phyloP scores from a whole-genome alignment of 2,888 invertebrate species.

The Epistrophe grossulariae region DNA sequence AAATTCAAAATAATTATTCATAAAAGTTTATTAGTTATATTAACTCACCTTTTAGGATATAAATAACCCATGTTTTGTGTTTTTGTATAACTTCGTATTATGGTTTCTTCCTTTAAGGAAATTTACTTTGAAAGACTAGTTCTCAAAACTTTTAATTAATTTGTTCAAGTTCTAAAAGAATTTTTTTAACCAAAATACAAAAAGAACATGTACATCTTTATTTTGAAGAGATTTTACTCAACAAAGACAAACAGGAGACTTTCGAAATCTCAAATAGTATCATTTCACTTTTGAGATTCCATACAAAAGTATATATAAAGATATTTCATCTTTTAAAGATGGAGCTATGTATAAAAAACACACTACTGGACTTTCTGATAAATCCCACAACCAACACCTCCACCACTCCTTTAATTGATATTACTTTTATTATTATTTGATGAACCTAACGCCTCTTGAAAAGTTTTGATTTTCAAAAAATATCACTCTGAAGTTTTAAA shows the following conservation, averaged over 20 bases:
- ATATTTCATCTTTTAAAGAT: neutral
- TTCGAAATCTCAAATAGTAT: neutral
- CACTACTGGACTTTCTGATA: neutral
- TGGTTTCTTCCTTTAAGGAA: neutral
- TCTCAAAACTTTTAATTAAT: slow-evolving; percentile 4
- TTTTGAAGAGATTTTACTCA: neutral
- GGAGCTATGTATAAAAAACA: neutral
- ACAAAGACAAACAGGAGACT: neutral
- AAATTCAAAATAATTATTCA: no score
- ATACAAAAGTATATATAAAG: neutral
- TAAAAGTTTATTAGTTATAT: no score
- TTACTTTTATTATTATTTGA: slow-evolving; percentile 18
- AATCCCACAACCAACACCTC: neutral
- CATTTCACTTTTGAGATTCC: neutral
- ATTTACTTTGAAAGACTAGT: neutral
- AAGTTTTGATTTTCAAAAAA: neutral
- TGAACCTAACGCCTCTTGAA: slow-evolving; percentile 18
- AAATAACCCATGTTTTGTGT: no score
- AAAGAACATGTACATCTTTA: neutral
- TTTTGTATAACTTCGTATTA: no score
- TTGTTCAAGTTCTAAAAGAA: neutral
- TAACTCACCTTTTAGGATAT: no score
- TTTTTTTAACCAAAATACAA: neutral
- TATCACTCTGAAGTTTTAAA: slow-evolving; percentile 4
- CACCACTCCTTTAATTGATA: neutral